Base-by-base conservation (phyloP, 2,113 vertebrate genomes). In the Balaeniceps rex region DNA sequence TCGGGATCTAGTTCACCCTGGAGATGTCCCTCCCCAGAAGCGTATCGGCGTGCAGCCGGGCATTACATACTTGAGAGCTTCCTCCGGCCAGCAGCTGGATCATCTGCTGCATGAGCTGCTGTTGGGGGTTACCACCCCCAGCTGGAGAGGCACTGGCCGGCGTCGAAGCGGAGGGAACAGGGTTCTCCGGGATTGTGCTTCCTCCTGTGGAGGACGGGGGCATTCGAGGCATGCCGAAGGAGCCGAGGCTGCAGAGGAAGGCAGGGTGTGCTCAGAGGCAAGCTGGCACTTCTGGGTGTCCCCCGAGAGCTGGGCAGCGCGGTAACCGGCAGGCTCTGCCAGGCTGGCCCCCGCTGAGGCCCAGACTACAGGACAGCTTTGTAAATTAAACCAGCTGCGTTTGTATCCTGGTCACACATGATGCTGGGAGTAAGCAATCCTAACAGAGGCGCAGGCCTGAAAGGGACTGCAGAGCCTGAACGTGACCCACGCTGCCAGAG, bases 11-110 rank as follows among this genome's bases (percentile, higher is more conserved):
- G n/a, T n/a, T 83, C 11, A 10, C 36, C 23, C n/a, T 17, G 36
- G 38, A 51, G 61, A 18, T 2, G 33, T 33, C 75, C 79, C 88
- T 23, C 52, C 72, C 72, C n/a, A 52, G 51, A 24, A n/a, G 25
- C 0, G 2, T 12, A 9, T 10, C 34, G 3, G 13, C 49, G 3
- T 1, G 9, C 14, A 29, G 34, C 65, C 10, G 40, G 44, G 22
- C 1, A 0, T 51, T 38, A 96, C 97, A 8, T 97, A 99, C 98
- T 98, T 98, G 98, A 71, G 98, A 96, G 96, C 91, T 98, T 95
- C 98, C 98, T 93, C 98, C 98, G 19, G 99, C 99, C 96, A 99
- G 98, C 98, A 99, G 99, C 96, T 99, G 99, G 98, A 99, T 99
- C 98, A 99, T 99, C 98, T 99, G 99, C 97, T 99, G 99, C 98